These are phyloP conservation scores for Hemiscyllium ocellatum DNA, from an alignment of 2,113 vertebrate genomes.

Conservation along the genomic window DNA sequence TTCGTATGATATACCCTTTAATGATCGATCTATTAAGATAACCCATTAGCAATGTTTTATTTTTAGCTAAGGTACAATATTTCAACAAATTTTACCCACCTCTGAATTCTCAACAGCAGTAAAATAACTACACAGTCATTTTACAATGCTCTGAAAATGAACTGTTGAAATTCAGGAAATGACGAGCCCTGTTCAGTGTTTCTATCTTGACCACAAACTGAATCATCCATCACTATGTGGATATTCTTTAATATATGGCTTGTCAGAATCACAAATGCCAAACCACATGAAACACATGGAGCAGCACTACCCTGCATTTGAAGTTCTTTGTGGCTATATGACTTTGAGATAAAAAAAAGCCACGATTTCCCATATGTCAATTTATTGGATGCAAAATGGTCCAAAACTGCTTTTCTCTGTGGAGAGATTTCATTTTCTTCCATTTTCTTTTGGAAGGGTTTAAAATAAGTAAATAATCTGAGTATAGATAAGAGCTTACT, in stretches of 20 bases:
- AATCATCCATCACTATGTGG: neutral
- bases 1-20: neutral
- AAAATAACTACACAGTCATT: neutral
- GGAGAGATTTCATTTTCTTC: neutral
- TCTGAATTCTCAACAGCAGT: neutral
- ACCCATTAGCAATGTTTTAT: neutral
- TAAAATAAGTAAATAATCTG: neutral
- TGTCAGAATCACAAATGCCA: slow-evolving; percentile 21
- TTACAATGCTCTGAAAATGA: neutral
- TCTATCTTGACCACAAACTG: neutral
- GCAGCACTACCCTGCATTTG: neutral
- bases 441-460: neutral
- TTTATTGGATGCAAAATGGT: neutral
- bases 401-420: neutral
- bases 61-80: neutral
- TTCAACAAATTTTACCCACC: neutral
- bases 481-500: neutral
- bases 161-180: neutral
- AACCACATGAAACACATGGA: neutral
- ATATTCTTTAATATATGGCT: neutral
- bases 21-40: neutral
- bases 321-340: neutral
- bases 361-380: neutral
- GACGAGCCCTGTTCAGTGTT: neutral
- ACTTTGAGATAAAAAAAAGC: neutral